phyloP scores from a whole-genome alignment of 1,140 invertebrate genomes.

The Apis florea region DNA sequence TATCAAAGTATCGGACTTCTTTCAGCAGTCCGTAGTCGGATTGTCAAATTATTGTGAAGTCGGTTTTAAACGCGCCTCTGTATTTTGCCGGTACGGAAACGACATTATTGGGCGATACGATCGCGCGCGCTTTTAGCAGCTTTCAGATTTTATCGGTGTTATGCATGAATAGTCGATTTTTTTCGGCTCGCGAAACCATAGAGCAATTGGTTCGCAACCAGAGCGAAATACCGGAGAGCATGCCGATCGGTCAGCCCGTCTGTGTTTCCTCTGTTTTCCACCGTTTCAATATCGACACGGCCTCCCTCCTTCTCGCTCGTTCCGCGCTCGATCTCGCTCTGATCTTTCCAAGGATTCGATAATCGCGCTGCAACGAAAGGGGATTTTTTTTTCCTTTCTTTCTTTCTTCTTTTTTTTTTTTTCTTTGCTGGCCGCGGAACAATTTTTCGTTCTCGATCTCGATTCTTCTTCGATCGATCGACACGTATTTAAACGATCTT shows the following conservation, averaged over 20 bases:
- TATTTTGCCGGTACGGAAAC: conserved; percentile 50
- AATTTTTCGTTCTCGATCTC: background rate
- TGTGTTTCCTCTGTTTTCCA: conserved; percentile 49
- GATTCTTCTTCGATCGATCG: background rate
- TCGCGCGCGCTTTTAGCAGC: conserved; percentile 58
- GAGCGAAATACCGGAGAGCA: conserved; percentile 45
- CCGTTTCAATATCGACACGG: conserved; percentile 43
- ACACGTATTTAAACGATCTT: background rate
- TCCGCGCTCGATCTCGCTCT: background rate
- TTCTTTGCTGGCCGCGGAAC: too few relatives aligned
- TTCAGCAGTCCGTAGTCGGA: background rate
- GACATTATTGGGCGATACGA: conserved; percentile 58
- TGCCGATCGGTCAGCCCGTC: conserved; percentile 41
- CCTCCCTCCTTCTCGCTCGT: background rate
- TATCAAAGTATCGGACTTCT: background rate
- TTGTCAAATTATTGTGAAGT: conserved; percentile 24
- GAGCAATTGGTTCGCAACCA: conserved; percentile 55
- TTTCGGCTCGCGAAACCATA: conserved; percentile 49
- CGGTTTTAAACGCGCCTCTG: conserved; percentile 30
- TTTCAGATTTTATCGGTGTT: conserved; percentile 63
- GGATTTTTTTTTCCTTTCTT: background rate
- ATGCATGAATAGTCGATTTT: conserved; percentile 57
- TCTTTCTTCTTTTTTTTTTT: background rate
- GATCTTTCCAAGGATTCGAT: conserved; percentile 37
- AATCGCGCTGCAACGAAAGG: conserved; percentile 11